These are phyloP conservation scores for Yponomeuta malinellus DNA, from an alignment of 2,888 invertebrate species.

Conservation along the genomic window DNA sequence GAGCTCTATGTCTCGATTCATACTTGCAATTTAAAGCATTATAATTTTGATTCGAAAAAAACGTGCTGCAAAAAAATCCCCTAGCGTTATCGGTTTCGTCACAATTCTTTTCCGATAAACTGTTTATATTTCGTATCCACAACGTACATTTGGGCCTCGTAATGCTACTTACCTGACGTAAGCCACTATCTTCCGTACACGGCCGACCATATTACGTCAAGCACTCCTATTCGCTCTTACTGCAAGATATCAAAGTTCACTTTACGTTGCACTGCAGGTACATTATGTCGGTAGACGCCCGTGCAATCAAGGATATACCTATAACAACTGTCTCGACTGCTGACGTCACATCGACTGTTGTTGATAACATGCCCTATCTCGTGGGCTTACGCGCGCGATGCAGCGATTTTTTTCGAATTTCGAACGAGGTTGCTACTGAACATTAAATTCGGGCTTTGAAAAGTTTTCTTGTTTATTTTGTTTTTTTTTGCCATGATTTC, in stretches of 20 bases:
- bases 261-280: neutral
- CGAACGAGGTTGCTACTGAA: neutral
- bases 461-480: too few species aligned
- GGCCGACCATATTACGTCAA: neutral
- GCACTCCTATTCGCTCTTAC: neutral
- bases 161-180: neutral
- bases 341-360: neutral
- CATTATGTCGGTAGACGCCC: neutral
- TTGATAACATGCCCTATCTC: neutral
- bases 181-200: neutral
- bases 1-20: too few species aligned
- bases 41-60: neutral
- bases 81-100: neutral
- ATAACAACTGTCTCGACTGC: neutral
- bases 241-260: neutral
- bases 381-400: neutral
- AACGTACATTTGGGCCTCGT: neutral
- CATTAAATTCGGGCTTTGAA: too few species aligned
- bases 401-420: neutral
- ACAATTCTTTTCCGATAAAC: neutral
- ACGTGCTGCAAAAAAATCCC: neutral
- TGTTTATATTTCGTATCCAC: neutral
- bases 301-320: conserved; percentile 1
- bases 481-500: too few species aligned
- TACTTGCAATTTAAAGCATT: too few species aligned